Percentiles rank a stretch among this genome's conserved stretches.
Evolutionary conservation across 2,797 vertebrate species (phyloP).

Genomic region (Syndactyla subalaris): DNA sequence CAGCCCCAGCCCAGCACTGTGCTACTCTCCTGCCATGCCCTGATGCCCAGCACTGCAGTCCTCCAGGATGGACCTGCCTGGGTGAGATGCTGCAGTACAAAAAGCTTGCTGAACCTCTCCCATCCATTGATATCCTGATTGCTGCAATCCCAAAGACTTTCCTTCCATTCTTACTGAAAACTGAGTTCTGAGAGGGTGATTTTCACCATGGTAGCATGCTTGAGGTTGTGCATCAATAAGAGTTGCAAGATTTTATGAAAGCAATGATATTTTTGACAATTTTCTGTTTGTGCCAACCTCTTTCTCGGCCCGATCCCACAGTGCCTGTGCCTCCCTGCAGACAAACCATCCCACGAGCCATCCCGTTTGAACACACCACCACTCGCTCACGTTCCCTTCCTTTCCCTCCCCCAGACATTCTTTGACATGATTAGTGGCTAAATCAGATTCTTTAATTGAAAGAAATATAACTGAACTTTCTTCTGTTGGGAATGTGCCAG

Average conservation of each 20-base stretch:
- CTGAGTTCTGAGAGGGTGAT: fast-evolving
- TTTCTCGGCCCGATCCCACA: neutral
- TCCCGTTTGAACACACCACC: neutral
- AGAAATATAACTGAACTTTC: conserved; percentile 55
- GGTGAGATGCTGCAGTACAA: neutral
- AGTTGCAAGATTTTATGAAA: neutral
- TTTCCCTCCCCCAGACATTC: conserved; percentile 21
- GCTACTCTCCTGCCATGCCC: neutral
- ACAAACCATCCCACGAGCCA: neutral
- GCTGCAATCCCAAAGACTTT: neutral
- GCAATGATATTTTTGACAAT: neutral
- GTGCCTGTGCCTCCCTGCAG: neutral
- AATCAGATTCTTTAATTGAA: conserved; percentile 50
- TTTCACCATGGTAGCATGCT: neutral
- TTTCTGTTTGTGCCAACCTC: neutral
- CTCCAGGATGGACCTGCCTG: neutral
- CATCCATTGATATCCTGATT: neutral
- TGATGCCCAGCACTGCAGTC: neutral
- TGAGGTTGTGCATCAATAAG: neutral
- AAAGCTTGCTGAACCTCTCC: neutral
- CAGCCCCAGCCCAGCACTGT: fast-evolving
- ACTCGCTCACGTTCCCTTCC: neutral
- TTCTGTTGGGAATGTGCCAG: conserved; percentile 40
- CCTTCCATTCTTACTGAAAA: neutral
- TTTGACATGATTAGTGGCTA: conserved; percentile 52